phyloP scores from a whole-genome alignment of 2,888 invertebrate species.

The Lamproptera curius region DNA sequence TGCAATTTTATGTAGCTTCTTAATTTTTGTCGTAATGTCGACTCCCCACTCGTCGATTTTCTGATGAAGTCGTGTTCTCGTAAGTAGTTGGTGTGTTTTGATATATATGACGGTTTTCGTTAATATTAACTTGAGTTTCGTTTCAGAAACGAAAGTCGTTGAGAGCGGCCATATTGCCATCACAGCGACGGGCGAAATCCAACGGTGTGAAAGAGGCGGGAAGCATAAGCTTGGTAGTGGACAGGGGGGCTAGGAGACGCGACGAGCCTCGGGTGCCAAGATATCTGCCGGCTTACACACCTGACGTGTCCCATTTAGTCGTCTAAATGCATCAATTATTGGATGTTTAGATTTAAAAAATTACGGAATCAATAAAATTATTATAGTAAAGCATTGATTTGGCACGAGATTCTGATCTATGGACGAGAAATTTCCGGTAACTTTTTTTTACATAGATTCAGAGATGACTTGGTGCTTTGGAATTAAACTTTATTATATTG shows the following conservation, averaged over 20 bases:
- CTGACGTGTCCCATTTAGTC: conserved; percentile 88
- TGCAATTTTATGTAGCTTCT: conserved; percentile 55
- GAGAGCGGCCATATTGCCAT: conserved; percentile 86
- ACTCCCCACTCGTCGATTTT: conserved; percentile 46
- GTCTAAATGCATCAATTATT: too few relatives aligned
- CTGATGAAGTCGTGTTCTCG: conserved; percentile 42
- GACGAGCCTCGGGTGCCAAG: conserved; percentile 83
- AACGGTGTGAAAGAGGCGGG: conserved; percentile 89
- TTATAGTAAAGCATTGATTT: too few relatives aligned
- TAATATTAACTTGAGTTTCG: conserved; percentile 15
- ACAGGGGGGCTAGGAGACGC: conserved; percentile 81
- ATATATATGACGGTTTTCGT: conserved; percentile 44
- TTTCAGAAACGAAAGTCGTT: conserved; percentile 93
- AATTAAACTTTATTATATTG: too few relatives aligned
- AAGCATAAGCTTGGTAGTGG: conserved; percentile 89
- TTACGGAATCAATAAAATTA: too few relatives aligned
- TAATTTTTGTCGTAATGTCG: conserved; percentile 50
- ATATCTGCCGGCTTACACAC: conserved; percentile 86
- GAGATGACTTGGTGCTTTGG: too few relatives aligned
- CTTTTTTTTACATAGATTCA: too few relatives aligned
- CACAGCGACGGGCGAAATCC: conserved; percentile 87
- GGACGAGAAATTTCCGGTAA: too few relatives aligned
- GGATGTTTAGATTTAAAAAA: too few relatives aligned
- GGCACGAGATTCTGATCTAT: too few relatives aligned
- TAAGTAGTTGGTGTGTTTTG: conserved; percentile 50